These are phyloP conservation scores for Heliothis subflexa DNA, from an alignment of 1,140 invertebrate species.

Conservation along the genomic window DNA sequence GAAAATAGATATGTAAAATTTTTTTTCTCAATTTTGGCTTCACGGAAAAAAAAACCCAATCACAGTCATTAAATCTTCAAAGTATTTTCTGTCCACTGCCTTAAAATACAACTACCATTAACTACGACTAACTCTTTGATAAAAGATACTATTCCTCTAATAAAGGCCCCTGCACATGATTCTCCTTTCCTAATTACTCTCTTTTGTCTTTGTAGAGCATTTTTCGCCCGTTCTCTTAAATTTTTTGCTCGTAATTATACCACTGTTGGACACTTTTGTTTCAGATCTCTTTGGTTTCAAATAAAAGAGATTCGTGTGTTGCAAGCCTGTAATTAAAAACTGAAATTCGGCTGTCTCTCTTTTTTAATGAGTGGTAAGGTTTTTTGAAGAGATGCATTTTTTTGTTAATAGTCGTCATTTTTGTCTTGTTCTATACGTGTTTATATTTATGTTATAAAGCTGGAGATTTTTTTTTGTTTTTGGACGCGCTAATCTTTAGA, in stretches of 20 bases:
- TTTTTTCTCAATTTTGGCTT: too few species aligned
- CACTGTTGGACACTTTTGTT: conserved; percentile 6
- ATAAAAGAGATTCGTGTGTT: conserved; percentile 1
- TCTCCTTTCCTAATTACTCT: conserved; percentile 19
- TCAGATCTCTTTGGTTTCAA: conserved; percentile 18
- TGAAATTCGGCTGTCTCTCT: not conserved
- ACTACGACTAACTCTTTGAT: not conserved
- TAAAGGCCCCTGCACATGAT: conserved; percentile 5
- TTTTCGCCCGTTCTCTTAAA: conserved; percentile 1
- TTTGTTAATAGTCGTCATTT: not conserved
- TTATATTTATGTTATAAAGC: not conserved
- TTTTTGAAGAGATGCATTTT: not conserved
- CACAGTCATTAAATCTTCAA: too few species aligned
- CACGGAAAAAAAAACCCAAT: too few species aligned
- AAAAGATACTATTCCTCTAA: conserved; percentile 2
- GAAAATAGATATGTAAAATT: too few species aligned
- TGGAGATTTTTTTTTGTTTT: not conserved
- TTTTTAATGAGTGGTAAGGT: not conserved
- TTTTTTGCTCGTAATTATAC: conserved; percentile 27
- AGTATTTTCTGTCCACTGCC: too few species aligned
- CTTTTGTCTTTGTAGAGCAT: conserved; percentile 5
- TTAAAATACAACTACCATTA: not conserved
- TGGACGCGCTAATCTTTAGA: not conserved
- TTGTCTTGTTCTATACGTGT: too few species aligned
- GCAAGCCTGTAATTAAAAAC: conserved; percentile 10